phyloP scores from a whole-genome alignment of 1,140 invertebrate species.

The Epicauta chinensis region DNA sequence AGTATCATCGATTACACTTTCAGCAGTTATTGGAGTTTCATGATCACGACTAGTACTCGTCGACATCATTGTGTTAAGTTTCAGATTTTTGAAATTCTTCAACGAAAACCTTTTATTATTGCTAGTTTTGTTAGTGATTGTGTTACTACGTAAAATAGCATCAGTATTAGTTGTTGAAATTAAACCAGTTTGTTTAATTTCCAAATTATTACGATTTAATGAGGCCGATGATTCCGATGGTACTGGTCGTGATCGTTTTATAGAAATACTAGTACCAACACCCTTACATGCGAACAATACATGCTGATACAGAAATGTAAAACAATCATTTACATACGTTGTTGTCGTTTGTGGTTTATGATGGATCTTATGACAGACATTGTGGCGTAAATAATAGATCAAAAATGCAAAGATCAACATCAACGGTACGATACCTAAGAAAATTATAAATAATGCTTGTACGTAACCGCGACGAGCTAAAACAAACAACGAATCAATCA shows the following conservation, averaged over 20 bases:
- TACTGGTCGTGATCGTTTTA: neutral
- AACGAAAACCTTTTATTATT: conserved; percentile 26
- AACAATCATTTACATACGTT: conserved; percentile 59
- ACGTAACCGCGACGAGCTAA: conserved; percentile 65
- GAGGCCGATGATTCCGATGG: neutral
- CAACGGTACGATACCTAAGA: conserved; percentile 74
- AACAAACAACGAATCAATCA: conserved; percentile 38
- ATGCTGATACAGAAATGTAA: conserved; percentile 34
- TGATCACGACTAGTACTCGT: conserved; percentile 14
- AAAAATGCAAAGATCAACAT: conserved; percentile 57
- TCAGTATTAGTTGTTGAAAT: conserved; percentile 65
- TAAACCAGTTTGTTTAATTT: conserved; percentile 59
- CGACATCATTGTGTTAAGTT: conserved; percentile 37
- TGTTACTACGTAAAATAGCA: conserved; percentile 48
- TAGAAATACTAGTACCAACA: conserved; percentile 23
- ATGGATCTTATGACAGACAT: conserved; percentile 52
- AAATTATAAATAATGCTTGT: conserved; percentile 71
- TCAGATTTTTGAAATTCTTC: conserved; percentile 46
- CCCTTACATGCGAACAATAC: conserved; percentile 29
- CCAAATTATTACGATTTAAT: conserved; percentile 42
- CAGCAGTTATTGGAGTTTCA: conserved; percentile 29
- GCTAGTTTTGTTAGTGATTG: conserved; percentile 19
- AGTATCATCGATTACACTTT: conserved; percentile 24
- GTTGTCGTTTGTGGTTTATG: conserved; percentile 57
- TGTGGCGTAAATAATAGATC: conserved; percentile 66